phyloP scores from a whole-genome alignment of 2,888 invertebrate species.

The Phaedon cochleariae region DNA sequence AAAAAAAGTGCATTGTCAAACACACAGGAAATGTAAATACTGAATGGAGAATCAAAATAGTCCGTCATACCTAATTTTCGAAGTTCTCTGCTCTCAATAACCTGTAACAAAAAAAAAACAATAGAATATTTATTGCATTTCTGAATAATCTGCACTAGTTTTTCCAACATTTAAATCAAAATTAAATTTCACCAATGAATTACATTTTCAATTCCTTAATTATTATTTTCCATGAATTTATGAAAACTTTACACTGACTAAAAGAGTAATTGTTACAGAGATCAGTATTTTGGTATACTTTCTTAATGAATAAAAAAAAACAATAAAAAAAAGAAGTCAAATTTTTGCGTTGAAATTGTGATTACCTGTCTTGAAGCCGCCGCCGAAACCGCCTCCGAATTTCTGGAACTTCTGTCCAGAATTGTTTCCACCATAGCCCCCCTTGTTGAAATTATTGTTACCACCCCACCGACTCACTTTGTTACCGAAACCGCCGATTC shows the following conservation, averaged over 20 bases:
- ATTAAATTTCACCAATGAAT: no score
- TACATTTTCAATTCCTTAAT: no score
- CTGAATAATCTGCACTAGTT: no score
- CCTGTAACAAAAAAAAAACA: slow-evolving; percentile 30
- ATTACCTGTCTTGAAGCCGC: slow-evolving; percentile 24
- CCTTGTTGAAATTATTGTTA: slow-evolving; percentile 24
- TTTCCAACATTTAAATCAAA: no score
- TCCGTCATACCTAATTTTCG: background rate
- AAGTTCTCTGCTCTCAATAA: slow-evolving; percentile 25
- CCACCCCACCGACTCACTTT: slow-evolving; percentile 64
- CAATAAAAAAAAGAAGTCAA: no score
- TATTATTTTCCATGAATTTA: no score
- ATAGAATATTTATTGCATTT: background rate
- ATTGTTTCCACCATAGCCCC: slow-evolving; percentile 53
- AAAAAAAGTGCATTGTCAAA: slow-evolving; percentile 6
- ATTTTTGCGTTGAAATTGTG: no score
- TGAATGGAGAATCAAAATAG: slow-evolving; percentile 1
- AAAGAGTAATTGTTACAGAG: no score
- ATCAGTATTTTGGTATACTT: no score
- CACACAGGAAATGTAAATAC: slow-evolving; percentile 10
- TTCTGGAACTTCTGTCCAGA: slow-evolving; percentile 22
- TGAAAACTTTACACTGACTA: no score
- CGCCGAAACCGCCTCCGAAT: slow-evolving; percentile 17
- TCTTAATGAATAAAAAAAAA: no score
- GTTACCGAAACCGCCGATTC: slow-evolving; percentile 69